Evolutionary conservation across 2,888 invertebrate genomes (phyloP).

Genomic region (Drosophila colorata): DNA sequence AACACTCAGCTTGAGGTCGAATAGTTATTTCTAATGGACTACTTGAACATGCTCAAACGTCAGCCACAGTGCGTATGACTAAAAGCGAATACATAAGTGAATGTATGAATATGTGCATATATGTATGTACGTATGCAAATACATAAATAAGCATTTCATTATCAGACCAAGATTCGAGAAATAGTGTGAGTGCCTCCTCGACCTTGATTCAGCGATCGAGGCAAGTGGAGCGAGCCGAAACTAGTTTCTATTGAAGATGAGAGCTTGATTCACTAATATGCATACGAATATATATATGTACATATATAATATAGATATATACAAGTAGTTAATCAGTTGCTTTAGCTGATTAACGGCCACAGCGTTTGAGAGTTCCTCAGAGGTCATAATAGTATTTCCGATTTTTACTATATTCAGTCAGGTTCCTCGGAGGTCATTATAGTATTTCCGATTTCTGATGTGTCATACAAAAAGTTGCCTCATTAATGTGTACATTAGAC

Average conservation of each 20-base stretch:
- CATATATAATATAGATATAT: neutral
- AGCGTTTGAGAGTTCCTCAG: neutral
- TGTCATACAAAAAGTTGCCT: conserved; percentile 4
- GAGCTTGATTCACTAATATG: conserved; percentile 3
- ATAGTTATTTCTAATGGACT: no score
- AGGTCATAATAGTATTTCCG: conserved; percentile 5
- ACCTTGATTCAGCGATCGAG: conserved; percentile 37
- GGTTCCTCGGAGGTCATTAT: neutral
- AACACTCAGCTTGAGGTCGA: no score
- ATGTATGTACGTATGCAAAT: neutral
- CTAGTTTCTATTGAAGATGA: conserved; percentile 27
- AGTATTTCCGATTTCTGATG: conserved; percentile 1
- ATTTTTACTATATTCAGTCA: neutral
- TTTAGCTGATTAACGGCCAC: neutral
- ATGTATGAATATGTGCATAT: neutral
- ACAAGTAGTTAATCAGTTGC: neutral
- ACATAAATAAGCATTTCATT: conserved; percentile 24
- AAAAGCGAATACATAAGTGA: neutral
- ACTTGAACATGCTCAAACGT: neutral
- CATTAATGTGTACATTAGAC: neutral
- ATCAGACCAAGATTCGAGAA: conserved; percentile 8
- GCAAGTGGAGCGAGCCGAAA: conserved; percentile 23
- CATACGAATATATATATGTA: neutral
- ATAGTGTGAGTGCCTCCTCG: conserved; percentile 21
- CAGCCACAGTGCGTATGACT: neutral